A percentile compares a stretch with the other conserved stretches of the same genome.
Evolutionary conservation across 2,113 vertebrate genomes (phyloP).

Genomic region (Fulmarus glacialis): DNA sequence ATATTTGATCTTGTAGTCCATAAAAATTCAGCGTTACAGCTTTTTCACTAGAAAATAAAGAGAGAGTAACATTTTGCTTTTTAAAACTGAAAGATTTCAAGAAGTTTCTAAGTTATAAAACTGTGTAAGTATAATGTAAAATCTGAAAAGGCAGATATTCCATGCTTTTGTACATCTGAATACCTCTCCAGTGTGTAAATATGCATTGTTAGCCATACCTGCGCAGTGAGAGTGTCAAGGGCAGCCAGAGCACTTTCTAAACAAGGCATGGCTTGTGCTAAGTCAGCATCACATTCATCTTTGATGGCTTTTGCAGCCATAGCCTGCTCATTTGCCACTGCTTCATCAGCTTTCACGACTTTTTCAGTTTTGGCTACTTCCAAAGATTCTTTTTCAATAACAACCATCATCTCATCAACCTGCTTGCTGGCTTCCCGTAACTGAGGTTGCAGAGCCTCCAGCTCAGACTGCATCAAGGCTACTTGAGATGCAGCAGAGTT

Average conservation of each 20-base stretch:
- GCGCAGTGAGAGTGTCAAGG: constrained; percentile 85
- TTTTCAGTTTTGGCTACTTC: constrained; percentile 89
- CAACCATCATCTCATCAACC: constrained; percentile 87
- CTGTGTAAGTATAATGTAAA: not conserved
- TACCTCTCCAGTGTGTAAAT: not conserved
- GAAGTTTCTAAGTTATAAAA: not conserved
- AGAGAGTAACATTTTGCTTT: not conserved
- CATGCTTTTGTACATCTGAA: not conserved
- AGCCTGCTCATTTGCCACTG: constrained; percentile 85
- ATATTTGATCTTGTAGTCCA: not conserved
- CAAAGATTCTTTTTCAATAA: constrained; percentile 86
- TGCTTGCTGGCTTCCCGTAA: constrained; percentile 84
- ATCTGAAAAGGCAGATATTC: not conserved
- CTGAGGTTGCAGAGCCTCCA: constrained; percentile 89
- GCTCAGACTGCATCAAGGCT: constrained; percentile 84
- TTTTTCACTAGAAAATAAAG: not conserved
- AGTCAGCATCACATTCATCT: constrained; percentile 89
- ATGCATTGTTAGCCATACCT: constrained; percentile 67
- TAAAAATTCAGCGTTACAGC: not conserved
- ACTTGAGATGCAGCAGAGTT: constrained; percentile 87
- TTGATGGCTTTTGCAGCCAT: constrained; percentile 91
- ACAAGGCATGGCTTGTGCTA: constrained; percentile 85
- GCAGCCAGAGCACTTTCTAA: constrained; percentile 85
- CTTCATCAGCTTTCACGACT: constrained; percentile 88
- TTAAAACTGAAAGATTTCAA: not conserved